These are phyloP conservation scores for Scophthalmus maximus DNA, from an alignment of 2,113 vertebrate genomes.

Conservation along the genomic window DNA sequence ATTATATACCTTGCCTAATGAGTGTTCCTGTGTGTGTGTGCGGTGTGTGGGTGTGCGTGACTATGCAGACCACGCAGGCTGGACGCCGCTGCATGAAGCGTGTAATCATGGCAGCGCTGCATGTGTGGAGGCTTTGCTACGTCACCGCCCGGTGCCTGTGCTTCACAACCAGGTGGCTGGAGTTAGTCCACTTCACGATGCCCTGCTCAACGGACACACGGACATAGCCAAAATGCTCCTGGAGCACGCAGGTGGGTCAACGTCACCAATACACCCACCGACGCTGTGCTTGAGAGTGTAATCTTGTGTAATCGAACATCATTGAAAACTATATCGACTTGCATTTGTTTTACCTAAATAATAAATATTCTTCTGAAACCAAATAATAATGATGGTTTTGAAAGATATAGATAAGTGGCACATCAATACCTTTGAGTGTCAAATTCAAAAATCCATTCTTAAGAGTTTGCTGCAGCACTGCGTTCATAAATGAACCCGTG, in stretches of 20 bases:
- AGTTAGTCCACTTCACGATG: conserved; percentile 94
- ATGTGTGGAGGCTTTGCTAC: conserved; percentile 92
- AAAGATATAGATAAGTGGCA: background rate
- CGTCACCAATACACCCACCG: background rate
- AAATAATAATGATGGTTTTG: background rate
- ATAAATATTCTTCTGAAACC: background rate
- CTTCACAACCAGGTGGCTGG: conserved; percentile 91
- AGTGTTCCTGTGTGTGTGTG: background rate
- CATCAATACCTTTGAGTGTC: background rate
- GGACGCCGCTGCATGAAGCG: conserved; percentile 97
- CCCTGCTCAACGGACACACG: conserved; percentile 89
- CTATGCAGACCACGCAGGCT: conserved; percentile 91
- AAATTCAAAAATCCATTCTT: background rate
- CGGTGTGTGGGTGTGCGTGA: conserved; percentile 20
- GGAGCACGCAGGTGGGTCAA: conserved; percentile 88
- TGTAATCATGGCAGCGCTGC: conserved; percentile 95
- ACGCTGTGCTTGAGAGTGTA: background rate
- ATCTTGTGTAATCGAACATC: background rate
- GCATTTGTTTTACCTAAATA: background rate
- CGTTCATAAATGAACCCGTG: background rate
- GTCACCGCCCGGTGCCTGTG: conserved; percentile 87
- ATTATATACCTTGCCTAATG: background rate
- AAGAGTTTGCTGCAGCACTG: background rate
- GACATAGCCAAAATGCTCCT: conserved; percentile 93
- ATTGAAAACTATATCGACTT: too few relatives aligned